Evolutionary conservation across 1,140 invertebrate genomes (phyloP), one percentile per base, ranked within the genome.

Genomic region (Drosophila triauraria): DNA sequence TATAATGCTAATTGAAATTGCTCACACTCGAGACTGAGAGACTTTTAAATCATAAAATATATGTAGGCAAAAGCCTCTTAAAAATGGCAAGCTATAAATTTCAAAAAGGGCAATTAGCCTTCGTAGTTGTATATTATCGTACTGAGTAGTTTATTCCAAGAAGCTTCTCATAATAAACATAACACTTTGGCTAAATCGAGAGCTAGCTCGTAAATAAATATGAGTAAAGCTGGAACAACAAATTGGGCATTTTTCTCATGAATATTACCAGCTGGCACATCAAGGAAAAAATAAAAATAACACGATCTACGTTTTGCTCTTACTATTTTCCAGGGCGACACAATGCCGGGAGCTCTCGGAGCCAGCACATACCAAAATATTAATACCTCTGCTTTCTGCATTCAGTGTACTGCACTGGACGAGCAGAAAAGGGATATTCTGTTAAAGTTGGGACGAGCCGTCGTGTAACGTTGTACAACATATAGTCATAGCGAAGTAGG

Each of bases 1-100:
- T 88, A 84, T 78, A 69, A 77, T 44, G 83, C 85, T 87, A 87
- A 87, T 87, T 84, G 80, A 80, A 78, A 75, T 71, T 32, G 70
- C 83, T 83, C 80, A 87, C 81, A 80, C 17, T 40, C 46, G 35
- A 47, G 61, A 15, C 9, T 1, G 35, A 64, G 44, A 56, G 58
- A 57, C 46, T 27, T 72, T 62, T 85, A 69, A 77, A 77, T 84
- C 82, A 85, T 81, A 80, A 56, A 78, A 53, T 13, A 40, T 32
- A 63, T 50, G 20, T 51, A 70, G 42, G 32, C 53, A 46, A 48
- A 57, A n/a, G 42, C 20, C 47, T 46, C 27, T 44, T 53, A 67
- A 59, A 79, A 67, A 80, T 59, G 57, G 47, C 30, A n/a, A 61
- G 44, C 68, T 50, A 82, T 82, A 78, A 82, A 74, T 71, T 75